Base-by-base conservation (phyloP, 2,888 invertebrate species). In the Oligia latruncula region DNA sequence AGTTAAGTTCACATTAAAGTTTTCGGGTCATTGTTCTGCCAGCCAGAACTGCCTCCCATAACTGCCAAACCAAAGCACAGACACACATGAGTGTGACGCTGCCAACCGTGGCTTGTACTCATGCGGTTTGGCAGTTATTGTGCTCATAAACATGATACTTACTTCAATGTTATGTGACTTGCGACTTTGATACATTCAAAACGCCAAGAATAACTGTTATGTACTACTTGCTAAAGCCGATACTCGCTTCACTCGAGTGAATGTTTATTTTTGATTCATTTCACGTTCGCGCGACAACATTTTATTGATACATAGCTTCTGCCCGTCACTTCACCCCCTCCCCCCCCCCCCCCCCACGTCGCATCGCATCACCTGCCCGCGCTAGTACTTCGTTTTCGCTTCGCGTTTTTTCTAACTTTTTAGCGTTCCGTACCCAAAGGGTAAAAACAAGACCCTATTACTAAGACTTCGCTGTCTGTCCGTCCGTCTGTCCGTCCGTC, bases 31-130 rank as follows among this genome's bases (percentile, higher is more conserved):
- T 20, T 35, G 40, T 46, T 29, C 17, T 23, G 52, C 77, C 46
- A 46, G 64, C 46, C 35, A 49, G 3, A 49, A 49, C 49, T 49
- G 46, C 55, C 11, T 46, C 1, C 35, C 20, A 68, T 43, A n/a
- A n/a, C 49, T 43, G 68, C 62, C 46, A 80, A 70, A 64, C 70
- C 78, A 55, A n/a, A 46, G n/a, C 46, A 17, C n/a, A 13, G 9
- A 11, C 46, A 11, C n/a, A 8, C 20, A 13, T 29, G 29, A 1
- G 20, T 29, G 20, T 65, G 5, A 11, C 17, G 35, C 40, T 55
- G 64, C 81, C 79, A 81, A 65, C 9, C 5, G 35, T 40, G 40
- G 46, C n/a, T 6, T 20, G 20, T 15, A 29, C 46, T 65, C 23
- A 4, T 58, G n/a, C 5, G 20, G 29, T 49, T 40, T 49, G 29